Evolutionary conservation across 2,888 invertebrate genomes (phyloP), one percentile per base, ranked within the genome.

Genomic region (Sinodicranocentrus sp.): DNA sequence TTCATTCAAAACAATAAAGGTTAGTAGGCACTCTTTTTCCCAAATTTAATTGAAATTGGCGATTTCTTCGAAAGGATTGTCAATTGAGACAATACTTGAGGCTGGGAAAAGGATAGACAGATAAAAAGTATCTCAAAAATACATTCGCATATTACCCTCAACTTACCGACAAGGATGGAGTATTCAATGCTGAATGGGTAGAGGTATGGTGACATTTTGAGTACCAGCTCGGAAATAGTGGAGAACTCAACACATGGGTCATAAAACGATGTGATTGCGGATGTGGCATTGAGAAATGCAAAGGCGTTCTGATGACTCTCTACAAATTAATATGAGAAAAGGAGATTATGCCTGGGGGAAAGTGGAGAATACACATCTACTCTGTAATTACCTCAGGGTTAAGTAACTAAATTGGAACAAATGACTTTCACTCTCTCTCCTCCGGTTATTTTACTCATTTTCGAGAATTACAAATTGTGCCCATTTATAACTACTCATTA

Each of bases 171-270:
- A 82, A 95, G 92, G 89, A 95, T 94, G 90, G 94, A 95, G 91
- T 94, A 95, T 90, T 95, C 94, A 28, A 95, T 94, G 86, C 94
- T 94, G 90, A 95, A 95, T 0, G 95, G 95, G 89, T 94, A 95
- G 17, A 96, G 91, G 90, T 95, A 95, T 0, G 95, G 95, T 0
- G 95, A 94, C 89, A 94, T 93, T 89, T 93, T 89, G 73, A 89
- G 87, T 68, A 90, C 89, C 71, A 90, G 87, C 63, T 89, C 89
- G 5, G 90, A 89, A 33, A 90, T 89, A 25, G 89, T 87, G 2
- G 89, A 89, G 61, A 88, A 89, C 75, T 88, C 89, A 26, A 89
- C 89, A 71, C 90, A 90, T 3, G 87, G 87, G 43, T 89, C 89
- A 65, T 88, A 88, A 78, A 88, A 87, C 10, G 88, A 88, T 28